A percentile compares a stretch with the other conserved stretches of the same genome.
phyloP scores from a whole-genome alignment of 1,140 invertebrate species.

The Diachasmimorpha longicaudata region DNA sequence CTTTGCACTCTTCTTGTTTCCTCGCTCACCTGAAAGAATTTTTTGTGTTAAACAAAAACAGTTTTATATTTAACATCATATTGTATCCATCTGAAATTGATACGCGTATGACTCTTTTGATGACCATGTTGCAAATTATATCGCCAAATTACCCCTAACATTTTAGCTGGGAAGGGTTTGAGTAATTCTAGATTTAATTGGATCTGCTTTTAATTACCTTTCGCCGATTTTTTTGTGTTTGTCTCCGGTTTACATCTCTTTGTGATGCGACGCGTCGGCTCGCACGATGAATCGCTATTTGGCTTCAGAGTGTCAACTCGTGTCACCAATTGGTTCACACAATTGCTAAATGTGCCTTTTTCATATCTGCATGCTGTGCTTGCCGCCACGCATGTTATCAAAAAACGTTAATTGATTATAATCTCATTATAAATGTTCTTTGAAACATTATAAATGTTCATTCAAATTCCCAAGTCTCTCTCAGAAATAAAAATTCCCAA shows the following conservation, averaged over 20 bases:
- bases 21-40: slow-evolving; percentile 45
- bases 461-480: too few relatives aligned
- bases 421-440: background rate
- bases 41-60: too few relatives aligned
- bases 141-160: too few relatives aligned
- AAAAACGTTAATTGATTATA: slow-evolving; percentile 16
- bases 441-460: too few relatives aligned
- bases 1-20: slow-evolving; percentile 47
- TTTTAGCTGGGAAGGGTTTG: too few relatives aligned
- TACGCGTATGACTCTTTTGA: too few relatives aligned
- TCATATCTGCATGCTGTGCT: slow-evolving; percentile 76
- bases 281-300: slow-evolving; percentile 77
- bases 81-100: too few relatives aligned
- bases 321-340: slow-evolving; percentile 72
- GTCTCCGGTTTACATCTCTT: slow-evolving; percentile 78
- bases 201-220: slow-evolving; percentile 52
- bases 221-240: slow-evolving; percentile 67
- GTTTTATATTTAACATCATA: too few relatives aligned
- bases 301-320: slow-evolving; percentile 75
- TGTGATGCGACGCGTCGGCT: slow-evolving; percentile 72
- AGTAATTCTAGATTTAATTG: background rate
- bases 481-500: background rate
- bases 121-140: too few relatives aligned
- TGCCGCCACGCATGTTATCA: slow-evolving; percentile 41
- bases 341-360: slow-evolving; percentile 77